These are phyloP conservation scores for Epinephelus coioides DNA, from an alignment of 2,797 vertebrate genomes.

Conservation along the genomic window DNA sequence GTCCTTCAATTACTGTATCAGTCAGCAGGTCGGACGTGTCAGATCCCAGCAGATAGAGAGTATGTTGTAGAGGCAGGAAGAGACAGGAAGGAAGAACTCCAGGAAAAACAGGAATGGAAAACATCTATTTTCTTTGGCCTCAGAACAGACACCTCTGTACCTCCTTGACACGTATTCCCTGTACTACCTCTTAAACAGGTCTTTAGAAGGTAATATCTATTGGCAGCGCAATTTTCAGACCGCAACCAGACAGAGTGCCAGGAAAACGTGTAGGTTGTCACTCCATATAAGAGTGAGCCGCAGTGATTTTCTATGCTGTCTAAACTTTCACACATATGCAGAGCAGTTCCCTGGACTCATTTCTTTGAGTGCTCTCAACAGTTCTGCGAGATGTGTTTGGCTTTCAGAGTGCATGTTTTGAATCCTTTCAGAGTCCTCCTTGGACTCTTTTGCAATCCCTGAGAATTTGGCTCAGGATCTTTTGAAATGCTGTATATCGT, in stretches of 20 bases:
- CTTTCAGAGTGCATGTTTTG: constrained; percentile 42
- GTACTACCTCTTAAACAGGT: constrained; percentile 30
- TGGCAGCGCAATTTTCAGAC: constrained; percentile 42
- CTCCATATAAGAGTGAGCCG: constrained; percentile 30
- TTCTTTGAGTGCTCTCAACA: constrained; percentile 51
- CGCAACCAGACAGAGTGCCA: constrained; percentile 36
- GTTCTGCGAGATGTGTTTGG: constrained; percentile 55
- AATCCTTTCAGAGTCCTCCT: constrained; percentile 25
- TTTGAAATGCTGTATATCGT: constrained; percentile 10
- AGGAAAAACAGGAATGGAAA: constrained; percentile 31
- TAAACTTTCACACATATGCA: constrained; percentile 51
- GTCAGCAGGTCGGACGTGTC: constrained; percentile 30
- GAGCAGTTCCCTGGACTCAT: constrained; percentile 53
- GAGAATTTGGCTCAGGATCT: constrained; percentile 20
- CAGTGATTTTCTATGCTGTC: constrained; percentile 44
- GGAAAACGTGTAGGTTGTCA: constrained; percentile 58
- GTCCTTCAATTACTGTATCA: constrained; percentile 55
- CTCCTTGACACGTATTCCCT: constrained; percentile 26
- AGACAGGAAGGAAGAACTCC: constrained; percentile 16
- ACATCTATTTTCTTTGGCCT: constrained; percentile 36
- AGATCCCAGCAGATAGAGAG: constrained; percentile 27
- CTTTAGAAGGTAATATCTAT: constrained; percentile 54
- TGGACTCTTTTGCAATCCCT: constrained; percentile 24
- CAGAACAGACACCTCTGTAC: constrained; percentile 9
- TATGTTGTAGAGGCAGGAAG: constrained; percentile 11